Percentiles rank a stretch among this genome's conserved stretches.
Evolutionary conservation across 2,888 invertebrate species (phyloP).

Genomic region (Aphodius granarius): DNA sequence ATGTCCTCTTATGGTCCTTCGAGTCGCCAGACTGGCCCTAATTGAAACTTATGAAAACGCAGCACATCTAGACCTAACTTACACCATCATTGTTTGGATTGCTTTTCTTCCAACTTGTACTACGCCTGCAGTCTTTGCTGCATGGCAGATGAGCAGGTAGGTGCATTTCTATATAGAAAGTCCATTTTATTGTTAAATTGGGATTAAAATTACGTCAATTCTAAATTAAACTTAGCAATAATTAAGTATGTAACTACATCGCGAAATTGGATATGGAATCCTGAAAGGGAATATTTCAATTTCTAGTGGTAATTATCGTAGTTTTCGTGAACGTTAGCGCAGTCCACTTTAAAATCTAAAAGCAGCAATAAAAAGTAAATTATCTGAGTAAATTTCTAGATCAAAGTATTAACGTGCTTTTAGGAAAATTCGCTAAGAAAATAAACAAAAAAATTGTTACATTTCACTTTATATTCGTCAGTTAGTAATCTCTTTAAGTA

Average conservation of each 20-base stretch:
- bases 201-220: no score
- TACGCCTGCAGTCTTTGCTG: slow-evolving; percentile 66
- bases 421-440: neutral
- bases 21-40: slow-evolving; percentile 64
- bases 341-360: neutral
- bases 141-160: slow-evolving; percentile 67
- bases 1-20: slow-evolving; percentile 65
- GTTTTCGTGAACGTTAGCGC: neutral
- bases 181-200: no score
- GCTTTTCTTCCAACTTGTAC: slow-evolving; percentile 69
- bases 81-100: slow-evolving; percentile 69
- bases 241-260: no score
- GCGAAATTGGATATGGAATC: neutral
- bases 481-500: neutral
- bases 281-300: neutral
- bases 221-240: no score
- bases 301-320: neutral
- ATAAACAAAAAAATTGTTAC: neutral
- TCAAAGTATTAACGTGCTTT: neutral
- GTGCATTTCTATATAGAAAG: no score
- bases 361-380: no score
- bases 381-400: neutral
- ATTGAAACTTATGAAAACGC: slow-evolving; percentile 71
- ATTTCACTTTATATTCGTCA: neutral
- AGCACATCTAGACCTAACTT: slow-evolving; percentile 68